These are phyloP conservation scores for Scaptomyza parva DNA, from an alignment of 2,888 invertebrate genomes.

Conservation along the genomic window DNA sequence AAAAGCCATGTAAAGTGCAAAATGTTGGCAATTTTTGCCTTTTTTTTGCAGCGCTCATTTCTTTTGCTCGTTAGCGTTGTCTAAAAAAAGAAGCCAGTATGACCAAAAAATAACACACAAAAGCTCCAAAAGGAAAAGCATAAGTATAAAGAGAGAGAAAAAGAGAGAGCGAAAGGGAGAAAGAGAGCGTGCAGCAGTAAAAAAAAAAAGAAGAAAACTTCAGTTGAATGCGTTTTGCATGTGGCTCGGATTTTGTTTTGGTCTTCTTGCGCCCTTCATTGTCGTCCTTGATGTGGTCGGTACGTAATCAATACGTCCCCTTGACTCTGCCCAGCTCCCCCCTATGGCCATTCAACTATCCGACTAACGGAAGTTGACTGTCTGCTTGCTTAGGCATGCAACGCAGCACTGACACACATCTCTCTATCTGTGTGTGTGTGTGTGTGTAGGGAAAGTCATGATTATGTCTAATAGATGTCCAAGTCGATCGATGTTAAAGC, in stretches of 20 bases:
- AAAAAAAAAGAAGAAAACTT: slow-evolving; percentile 23
- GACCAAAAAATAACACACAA: slow-evolving; percentile 20
- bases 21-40: slow-evolving; percentile 18
- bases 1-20: slow-evolving; percentile 43
- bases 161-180: slow-evolving; percentile 1
- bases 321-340: slow-evolving; percentile 22
- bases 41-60: slow-evolving; percentile 2
- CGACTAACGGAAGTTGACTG: slow-evolving; percentile 65
- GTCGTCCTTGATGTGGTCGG: slow-evolving; percentile 60
- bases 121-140: slow-evolving; percentile 4
- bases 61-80: slow-evolving; percentile 44
- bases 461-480: slow-evolving; percentile 83
- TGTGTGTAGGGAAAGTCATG: slow-evolving; percentile 59
- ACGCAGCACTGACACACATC: slow-evolving; percentile 33
- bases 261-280: slow-evolving; percentile 39
- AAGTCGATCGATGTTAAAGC: slow-evolving; percentile 81
- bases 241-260: slow-evolving; percentile 59
- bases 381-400: slow-evolving; percentile 73
- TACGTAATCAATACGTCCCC: slow-evolving; percentile 67
- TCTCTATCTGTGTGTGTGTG: slow-evolving; percentile 19
- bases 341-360: slow-evolving; percentile 26
- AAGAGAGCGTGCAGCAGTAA: too few species aligned
- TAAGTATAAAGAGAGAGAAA: slow-evolving; percentile 17
- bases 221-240: slow-evolving; percentile 71
- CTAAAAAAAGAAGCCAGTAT: slow-evolving; percentile 15